A percentile compares a stretch with the other conserved stretches of the same genome.
Evolutionary conservation across 2,113 vertebrate genomes (phyloP).

Genomic region (Loxodonta africana): DNA sequence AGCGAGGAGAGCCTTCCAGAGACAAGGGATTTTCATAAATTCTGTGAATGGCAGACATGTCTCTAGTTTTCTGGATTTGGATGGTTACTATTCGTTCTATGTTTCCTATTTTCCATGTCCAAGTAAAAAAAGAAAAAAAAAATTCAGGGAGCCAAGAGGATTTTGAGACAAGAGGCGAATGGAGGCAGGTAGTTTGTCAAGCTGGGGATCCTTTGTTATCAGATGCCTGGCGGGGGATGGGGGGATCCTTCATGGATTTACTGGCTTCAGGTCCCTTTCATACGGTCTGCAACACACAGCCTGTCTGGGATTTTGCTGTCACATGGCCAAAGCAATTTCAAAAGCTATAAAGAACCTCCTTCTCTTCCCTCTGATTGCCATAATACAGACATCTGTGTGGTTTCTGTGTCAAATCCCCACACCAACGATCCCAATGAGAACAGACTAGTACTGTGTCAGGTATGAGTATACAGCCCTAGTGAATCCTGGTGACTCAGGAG

Average conservation of each 20-base stretch:
- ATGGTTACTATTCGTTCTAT: neutral
- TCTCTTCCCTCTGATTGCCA: neutral
- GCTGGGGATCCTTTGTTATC: neutral
- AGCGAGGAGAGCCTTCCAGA: slow-evolving; percentile 24
- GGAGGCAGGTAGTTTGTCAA: neutral
- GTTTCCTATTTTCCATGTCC: neutral
- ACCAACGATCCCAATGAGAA: neutral
- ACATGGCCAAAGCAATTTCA: neutral
- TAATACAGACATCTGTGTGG: neutral
- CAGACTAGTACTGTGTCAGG: neutral
- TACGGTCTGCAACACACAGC: slow-evolving; percentile 47
- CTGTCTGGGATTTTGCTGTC: slow-evolving; percentile 23
- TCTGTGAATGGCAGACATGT: slow-evolving; percentile 73
- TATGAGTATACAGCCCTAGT: neutral
- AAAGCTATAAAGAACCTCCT: neutral
- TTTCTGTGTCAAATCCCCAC: neutral
- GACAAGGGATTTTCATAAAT: slow-evolving; percentile 62
- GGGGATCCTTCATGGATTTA: neutral
- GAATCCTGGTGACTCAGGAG: neutral
- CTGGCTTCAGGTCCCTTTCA: neutral
- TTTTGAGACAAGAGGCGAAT: neutral
- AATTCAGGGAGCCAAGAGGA: neutral
- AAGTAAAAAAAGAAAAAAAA: neutral
- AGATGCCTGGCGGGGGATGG: neutral
- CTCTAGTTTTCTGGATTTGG: slow-evolving; percentile 48